These are phyloP conservation scores for Morpho deidamia DNA, from an alignment of 2,888 invertebrate species.

Conservation along the genomic window DNA sequence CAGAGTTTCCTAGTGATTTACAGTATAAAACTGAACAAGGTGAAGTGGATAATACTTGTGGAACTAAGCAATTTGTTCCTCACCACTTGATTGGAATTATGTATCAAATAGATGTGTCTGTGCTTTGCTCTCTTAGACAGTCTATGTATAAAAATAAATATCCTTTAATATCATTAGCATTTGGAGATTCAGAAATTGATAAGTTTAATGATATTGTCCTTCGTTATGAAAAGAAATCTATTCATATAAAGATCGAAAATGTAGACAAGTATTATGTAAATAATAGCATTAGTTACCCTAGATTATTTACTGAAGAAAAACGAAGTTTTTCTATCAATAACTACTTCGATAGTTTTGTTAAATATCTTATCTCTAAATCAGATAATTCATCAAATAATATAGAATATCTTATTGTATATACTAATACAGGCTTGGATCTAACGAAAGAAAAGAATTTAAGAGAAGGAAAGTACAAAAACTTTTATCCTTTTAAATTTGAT, in stretches of 20 bases:
- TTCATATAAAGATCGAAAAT: constrained; percentile 31
- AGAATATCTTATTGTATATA: not conserved
- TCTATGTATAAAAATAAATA: constrained; percentile 29
- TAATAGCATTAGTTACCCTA: not conserved
- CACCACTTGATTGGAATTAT: not conserved
- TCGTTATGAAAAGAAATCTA: constrained; percentile 26
- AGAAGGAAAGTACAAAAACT: not conserved
- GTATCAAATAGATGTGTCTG: not conserved
- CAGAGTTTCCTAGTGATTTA: not conserved
- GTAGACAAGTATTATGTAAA: constrained; percentile 10
- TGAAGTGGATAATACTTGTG: not conserved
- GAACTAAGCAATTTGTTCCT: not conserved
- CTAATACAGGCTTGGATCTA: not conserved
- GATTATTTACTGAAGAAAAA: not conserved
- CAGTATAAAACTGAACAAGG: not conserved
- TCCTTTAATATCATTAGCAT: constrained; percentile 29
- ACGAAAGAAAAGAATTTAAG: not conserved
- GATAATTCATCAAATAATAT: not conserved
- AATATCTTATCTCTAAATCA: not conserved
- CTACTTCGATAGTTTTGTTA: not conserved
- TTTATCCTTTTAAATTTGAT: constrained; percentile 5
- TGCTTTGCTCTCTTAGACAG: not conserved
- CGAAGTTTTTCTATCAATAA: not conserved
- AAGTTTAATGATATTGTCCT: constrained; percentile 29
- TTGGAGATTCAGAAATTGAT: constrained; percentile 29